Percentiles rank a stretch among this genome's conserved stretches.
Conservation (phyloP, 1,140 invertebrate genomes). For the Spodoptera frugiperda region DNA sequence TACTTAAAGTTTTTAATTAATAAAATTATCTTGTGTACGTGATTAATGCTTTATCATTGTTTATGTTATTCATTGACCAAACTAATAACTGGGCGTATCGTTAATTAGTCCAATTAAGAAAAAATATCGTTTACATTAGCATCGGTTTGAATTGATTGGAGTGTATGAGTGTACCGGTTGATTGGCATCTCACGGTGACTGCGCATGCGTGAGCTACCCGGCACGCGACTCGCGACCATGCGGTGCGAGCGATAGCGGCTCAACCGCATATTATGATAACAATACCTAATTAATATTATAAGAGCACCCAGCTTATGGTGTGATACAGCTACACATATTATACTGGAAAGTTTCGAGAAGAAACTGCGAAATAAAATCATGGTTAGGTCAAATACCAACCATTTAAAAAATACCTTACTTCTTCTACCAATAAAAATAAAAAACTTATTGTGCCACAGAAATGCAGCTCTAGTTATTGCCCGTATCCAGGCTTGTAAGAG, state of each 20-base stretch:
- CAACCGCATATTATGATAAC: conserved; percentile 60
- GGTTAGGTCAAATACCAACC: too few relatives aligned
- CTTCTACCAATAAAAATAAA: too few relatives aligned
- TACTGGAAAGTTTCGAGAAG: too few relatives aligned
- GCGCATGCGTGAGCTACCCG: conserved; percentile 50
- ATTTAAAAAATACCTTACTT: too few relatives aligned
- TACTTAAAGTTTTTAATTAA: conserved; percentile 10
- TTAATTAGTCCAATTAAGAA: conserved; percentile 38
- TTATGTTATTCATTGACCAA: conserved; percentile 31
- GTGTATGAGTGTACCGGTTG: conserved; percentile 28
- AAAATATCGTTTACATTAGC: conserved; percentile 23
- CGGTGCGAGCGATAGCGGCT: conserved; percentile 48
- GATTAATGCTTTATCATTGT: conserved; percentile 24
- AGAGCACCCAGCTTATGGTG: conserved; percentile 17
- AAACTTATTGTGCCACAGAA: too few relatives aligned
- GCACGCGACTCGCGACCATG: conserved; percentile 20
- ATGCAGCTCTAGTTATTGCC: not conserved
- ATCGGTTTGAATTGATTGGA: conserved; percentile 44
- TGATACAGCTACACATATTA: too few relatives aligned
- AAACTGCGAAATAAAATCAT: too few relatives aligned
- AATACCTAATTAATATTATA: conserved; percentile 59
- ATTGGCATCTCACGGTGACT: conserved; percentile 54
- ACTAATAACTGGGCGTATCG: conserved; percentile 31
- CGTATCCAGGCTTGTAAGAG: conserved; percentile 3
- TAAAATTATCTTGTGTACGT: conserved; percentile 15